Conservation (phyloP, 2,888 invertebrate species). For the Mycalesis mineus region DNA sequence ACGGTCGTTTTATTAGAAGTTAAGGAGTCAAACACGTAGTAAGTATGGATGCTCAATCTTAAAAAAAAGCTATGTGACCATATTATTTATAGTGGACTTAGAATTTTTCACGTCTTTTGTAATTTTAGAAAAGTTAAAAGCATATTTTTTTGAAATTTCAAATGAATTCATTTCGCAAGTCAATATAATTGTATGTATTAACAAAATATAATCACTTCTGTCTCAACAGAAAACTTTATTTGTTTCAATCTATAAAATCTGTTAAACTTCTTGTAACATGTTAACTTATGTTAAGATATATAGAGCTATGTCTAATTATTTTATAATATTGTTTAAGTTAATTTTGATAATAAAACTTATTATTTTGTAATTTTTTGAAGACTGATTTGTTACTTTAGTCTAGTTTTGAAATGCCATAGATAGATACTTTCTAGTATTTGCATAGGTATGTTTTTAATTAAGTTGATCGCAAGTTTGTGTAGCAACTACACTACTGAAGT, state of each 20-base stretch:
- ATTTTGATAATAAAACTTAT: slow-evolving; percentile 50
- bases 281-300: slow-evolving; percentile 30
- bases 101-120: slow-evolving; percentile 43
- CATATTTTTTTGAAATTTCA: slow-evolving; percentile 20
- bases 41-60: slow-evolving; percentile 66
- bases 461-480: slow-evolving; percentile 57
- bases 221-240: not conserved
- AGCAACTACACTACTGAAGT: slow-evolving; percentile 58
- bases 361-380: slow-evolving; percentile 71
- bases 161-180: not conserved
- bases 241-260: slow-evolving; percentile 18
- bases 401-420: slow-evolving; percentile 78
- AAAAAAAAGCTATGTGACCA: not conserved
- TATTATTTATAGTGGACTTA: slow-evolving; percentile 40
- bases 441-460: slow-evolving; percentile 49
- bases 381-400: slow-evolving; percentile 79
- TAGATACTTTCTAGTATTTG: slow-evolving; percentile 66
- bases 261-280: slow-evolving; percentile 27
- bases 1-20: slow-evolving; percentile 58
- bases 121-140: slow-evolving; percentile 27
- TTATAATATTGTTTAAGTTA: slow-evolving; percentile 45
- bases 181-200: not conserved
- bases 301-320: slow-evolving; percentile 13
- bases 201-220: not conserved
- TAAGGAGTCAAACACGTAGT: slow-evolving; percentile 54